These are phyloP conservation scores for Acipenser ruthenus DNA, from an alignment of 2,797 vertebrate species.

Conservation along the genomic window DNA sequence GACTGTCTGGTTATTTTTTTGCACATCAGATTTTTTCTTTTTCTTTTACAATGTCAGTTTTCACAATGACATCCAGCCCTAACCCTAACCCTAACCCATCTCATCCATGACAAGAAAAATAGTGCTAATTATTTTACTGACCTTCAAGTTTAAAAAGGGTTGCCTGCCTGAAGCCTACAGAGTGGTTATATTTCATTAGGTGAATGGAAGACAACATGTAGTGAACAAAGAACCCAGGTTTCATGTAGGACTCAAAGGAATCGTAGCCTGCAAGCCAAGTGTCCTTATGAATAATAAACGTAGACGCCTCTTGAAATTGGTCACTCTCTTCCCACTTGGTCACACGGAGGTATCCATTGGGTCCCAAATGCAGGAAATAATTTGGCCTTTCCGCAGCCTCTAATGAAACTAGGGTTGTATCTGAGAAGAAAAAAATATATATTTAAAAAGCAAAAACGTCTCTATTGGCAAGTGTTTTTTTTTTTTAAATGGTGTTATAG, in stretches of 20 bases:
- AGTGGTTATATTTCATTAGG: conserved; percentile 72
- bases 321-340: conserved; percentile 70
- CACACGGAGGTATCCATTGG: conserved; percentile 62
- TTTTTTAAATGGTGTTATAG: no score
- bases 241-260: conserved; percentile 79
- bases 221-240: conserved; percentile 76
- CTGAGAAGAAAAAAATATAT: conserved; percentile 40
- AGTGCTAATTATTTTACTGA: conserved; percentile 35
- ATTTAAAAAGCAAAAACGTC: no score
- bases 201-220: conserved; percentile 52
- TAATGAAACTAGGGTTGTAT: conserved; percentile 77
- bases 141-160: conserved; percentile 80
- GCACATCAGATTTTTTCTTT: no score
- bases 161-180: conserved; percentile 68
- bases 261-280: conserved; percentile 75
- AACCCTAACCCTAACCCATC: no score
- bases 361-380: conserved; percentile 69
- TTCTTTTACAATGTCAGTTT: no score
- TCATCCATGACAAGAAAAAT: no score
- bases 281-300: conserved; percentile 78
- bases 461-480: no score
- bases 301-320: conserved; percentile 72
- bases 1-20: no score
- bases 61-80: no score
- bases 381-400: conserved; percentile 84